These are phyloP conservation scores for Liposcelis brunnea DNA, from an alignment of 2,888 invertebrate species.

Conservation along the genomic window DNA sequence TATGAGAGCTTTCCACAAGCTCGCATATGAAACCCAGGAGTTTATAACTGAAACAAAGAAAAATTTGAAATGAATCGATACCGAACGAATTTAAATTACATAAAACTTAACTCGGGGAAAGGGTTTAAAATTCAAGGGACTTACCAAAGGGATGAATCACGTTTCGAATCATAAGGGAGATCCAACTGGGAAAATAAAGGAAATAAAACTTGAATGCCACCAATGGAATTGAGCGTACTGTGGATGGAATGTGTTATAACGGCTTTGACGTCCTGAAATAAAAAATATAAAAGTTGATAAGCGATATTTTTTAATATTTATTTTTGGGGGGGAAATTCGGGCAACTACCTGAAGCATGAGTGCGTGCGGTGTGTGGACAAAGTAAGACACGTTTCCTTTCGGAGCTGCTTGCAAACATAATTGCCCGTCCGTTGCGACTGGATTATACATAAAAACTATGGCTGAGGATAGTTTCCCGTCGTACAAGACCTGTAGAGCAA, in stretches of 20 bases:
- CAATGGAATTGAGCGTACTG: slow-evolving; percentile 95
- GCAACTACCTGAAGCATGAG: slow-evolving; percentile 95
- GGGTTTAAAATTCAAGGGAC: slow-evolving; percentile 20
- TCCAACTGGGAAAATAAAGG: slow-evolving; percentile 96
- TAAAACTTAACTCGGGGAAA: background rate
- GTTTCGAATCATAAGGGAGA: slow-evolving; percentile 75
- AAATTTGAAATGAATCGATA: slow-evolving; percentile 6
- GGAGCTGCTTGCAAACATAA: slow-evolving; percentile 96
- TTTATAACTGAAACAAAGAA: slow-evolving; percentile 54
- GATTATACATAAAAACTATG: slow-evolving; percentile 99
- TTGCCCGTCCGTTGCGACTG: slow-evolving; percentile 97
- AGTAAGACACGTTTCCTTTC: slow-evolving; percentile 92
- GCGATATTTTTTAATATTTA: background rate
- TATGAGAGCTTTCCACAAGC: slow-evolving; percentile 88
- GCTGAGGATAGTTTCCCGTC: slow-evolving; percentile 94
- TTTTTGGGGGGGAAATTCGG: slow-evolving; percentile 6
- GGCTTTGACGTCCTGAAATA: slow-evolving; percentile 87
- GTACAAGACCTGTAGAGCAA: slow-evolving; percentile 69
- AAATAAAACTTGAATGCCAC: slow-evolving; percentile 95
- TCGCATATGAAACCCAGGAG: slow-evolving; percentile 94
- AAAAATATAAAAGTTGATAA: slow-evolving; percentile 12
- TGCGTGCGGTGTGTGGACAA: slow-evolving; percentile 98
- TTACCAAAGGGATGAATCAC: slow-evolving; percentile 80
- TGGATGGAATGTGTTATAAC: slow-evolving; percentile 98
- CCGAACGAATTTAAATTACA: slow-evolving; percentile 5